Evolutionary conservation across 2,797 vertebrate genomes (phyloP).

Genomic region (Dicrostonyx torquatus): DNA sequence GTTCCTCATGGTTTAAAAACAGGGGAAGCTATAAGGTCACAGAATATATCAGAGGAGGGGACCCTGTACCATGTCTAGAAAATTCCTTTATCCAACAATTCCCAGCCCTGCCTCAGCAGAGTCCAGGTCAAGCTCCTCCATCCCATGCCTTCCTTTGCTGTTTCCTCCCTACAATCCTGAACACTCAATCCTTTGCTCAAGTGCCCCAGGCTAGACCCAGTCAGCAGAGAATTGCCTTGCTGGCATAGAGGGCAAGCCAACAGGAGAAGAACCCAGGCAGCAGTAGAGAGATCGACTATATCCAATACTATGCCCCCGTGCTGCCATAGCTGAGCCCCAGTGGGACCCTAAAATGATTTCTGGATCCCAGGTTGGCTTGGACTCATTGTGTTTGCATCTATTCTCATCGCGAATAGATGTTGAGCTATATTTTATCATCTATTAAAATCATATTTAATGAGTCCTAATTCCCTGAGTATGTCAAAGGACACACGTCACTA

Average conservation of each 20-base stretch:
- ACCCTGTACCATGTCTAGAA: background rate
- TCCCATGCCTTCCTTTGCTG: accelerated
- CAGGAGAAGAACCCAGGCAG: accelerated
- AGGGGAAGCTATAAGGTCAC: background rate
- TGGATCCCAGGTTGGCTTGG: background rate
- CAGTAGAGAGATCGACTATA: too few species aligned
- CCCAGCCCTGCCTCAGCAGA: accelerated
- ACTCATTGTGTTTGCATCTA: background rate
- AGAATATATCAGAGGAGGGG: accelerated
- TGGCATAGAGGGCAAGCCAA: too few species aligned
- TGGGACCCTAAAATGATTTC: background rate
- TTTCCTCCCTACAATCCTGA: background rate
- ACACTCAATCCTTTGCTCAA: background rate
- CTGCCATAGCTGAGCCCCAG: background rate
- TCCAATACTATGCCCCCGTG: accelerated
- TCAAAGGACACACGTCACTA: background rate
- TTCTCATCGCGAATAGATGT: background rate
- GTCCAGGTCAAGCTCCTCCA: accelerated
- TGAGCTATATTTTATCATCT: background rate
- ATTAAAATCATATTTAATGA: background rate
- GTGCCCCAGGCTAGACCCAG: background rate
- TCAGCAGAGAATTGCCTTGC: background rate
- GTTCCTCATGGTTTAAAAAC: background rate
- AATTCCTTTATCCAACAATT: accelerated
- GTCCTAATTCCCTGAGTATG: background rate